These are phyloP conservation scores for Stomorhina lunata DNA, from an alignment of 2,888 invertebrate species.

Conservation along the genomic window DNA sequence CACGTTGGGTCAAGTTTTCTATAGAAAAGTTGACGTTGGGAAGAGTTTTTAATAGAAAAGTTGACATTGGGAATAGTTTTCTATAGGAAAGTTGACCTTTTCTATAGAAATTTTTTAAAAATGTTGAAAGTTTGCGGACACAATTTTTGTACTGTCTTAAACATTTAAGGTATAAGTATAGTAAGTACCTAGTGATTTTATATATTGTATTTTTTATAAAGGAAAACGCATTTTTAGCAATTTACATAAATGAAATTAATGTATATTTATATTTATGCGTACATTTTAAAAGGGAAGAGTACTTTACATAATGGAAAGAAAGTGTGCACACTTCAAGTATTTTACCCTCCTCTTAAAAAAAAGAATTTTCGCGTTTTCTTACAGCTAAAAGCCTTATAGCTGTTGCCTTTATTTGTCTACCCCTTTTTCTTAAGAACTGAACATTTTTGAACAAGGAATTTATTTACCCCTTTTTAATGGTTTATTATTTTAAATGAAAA, in stretches of 20 bases:
- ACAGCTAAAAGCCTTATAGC: neutral
- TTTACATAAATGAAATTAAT: neutral
- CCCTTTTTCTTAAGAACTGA: neutral
- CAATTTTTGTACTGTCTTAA: too few relatives aligned
- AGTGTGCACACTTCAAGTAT: neutral
- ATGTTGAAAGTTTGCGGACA: too few relatives aligned
- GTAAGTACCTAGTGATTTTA: too few relatives aligned
- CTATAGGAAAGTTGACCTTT: too few relatives aligned
- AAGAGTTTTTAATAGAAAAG: too few relatives aligned
- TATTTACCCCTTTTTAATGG: neutral
- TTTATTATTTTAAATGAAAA: constrained; percentile 19
- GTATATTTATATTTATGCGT: neutral
- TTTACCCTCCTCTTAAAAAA: neutral
- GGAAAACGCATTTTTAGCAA: too few relatives aligned
- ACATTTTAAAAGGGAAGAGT: neutral
- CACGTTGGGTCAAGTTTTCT: too few relatives aligned
- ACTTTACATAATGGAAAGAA: neutral
- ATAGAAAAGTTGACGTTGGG: too few relatives aligned
- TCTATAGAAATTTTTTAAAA: too few relatives aligned
- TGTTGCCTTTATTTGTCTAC: neutral
- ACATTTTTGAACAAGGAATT: neutral
- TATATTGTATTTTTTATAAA: too few relatives aligned
- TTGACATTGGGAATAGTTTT: too few relatives aligned
- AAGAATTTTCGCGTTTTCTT: constrained; percentile 8
- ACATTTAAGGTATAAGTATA: too few relatives aligned